phyloP scores from a whole-genome alignment of 2,113 vertebrate genomes.

The Microcebus griseorufus region DNA sequence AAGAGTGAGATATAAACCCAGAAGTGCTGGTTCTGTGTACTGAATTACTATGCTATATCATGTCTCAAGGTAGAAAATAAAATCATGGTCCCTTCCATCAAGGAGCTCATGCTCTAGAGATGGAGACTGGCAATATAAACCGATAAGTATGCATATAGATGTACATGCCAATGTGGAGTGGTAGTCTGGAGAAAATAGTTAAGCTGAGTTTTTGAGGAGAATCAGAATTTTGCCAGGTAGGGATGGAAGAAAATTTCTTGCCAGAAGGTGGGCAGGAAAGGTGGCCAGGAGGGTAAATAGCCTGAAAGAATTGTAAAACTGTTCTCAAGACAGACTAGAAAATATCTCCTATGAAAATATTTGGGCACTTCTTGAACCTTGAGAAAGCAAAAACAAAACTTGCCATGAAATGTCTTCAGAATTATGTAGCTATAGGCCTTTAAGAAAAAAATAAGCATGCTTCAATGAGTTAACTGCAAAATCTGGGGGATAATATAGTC shows the following conservation, averaged over 20 bases:
- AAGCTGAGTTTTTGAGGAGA: not conserved
- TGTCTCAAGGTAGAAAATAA: not conserved
- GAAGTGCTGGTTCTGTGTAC: not conserved
- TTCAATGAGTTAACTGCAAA: not conserved
- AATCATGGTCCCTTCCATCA: not conserved
- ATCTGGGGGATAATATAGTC: not conserved
- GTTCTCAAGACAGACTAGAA: not conserved
- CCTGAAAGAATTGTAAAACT: not conserved
- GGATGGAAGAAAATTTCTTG: constrained; percentile 6
- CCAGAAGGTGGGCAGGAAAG: not conserved
- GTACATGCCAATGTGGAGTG: not conserved
- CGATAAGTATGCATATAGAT: not conserved
- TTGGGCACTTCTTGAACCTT: not conserved
- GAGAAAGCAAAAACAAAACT: not conserved
- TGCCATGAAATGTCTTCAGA: not conserved
- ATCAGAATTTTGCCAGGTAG: not conserved
- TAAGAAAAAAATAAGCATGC: not conserved
- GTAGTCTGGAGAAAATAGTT: not conserved
- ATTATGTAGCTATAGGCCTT: not conserved
- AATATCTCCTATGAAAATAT: constrained; percentile 24
- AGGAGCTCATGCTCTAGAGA: not conserved
- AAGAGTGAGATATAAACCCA: not conserved
- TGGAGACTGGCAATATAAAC: not conserved
- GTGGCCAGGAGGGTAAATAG: not conserved
- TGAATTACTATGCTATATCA: not conserved